These are phyloP conservation scores for Protonibea diacanthus DNA, from an alignment of 2,797 vertebrate genomes.

Conservation along the genomic window DNA sequence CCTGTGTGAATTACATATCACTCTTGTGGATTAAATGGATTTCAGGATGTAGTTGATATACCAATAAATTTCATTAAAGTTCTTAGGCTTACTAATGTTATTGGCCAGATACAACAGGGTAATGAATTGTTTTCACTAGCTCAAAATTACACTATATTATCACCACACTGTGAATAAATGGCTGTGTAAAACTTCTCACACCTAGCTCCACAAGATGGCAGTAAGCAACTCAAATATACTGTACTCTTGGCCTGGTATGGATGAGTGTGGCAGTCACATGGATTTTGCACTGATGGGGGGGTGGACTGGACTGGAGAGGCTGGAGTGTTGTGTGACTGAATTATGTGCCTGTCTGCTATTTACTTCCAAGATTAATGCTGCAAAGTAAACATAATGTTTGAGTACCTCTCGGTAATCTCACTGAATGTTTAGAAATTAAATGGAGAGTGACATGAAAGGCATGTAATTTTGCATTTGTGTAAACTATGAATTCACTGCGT, in stretches of 20 bases:
- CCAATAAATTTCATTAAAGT: conserved; percentile 37
- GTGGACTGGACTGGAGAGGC: conserved; percentile 52
- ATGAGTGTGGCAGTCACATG: conserved; percentile 82
- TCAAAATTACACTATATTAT: neutral
- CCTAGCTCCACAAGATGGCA: conserved; percentile 82
- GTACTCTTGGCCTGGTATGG: conserved; percentile 53
- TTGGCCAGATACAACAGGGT: conserved; percentile 16
- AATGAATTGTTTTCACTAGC: conserved; percentile 19
- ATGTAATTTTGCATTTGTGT: neutral
- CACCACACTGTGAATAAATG: neutral
- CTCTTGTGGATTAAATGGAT: conserved; percentile 52
- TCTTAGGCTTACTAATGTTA: conserved; percentile 15
- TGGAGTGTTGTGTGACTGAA: conserved; percentile 52
- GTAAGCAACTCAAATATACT: conserved; percentile 70
- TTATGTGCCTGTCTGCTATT: conserved; percentile 57
- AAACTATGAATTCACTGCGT: neutral
- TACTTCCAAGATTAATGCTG: conserved; percentile 46
- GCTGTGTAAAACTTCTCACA: conserved; percentile 39
- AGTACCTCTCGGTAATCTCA: neutral
- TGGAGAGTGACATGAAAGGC: neutral
- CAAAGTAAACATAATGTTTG: conserved; percentile 32
- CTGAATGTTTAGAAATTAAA: neutral
- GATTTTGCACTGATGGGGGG: conserved; percentile 74
- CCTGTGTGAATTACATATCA: conserved; percentile 43
- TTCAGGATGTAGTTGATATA: conserved; percentile 60